Evolutionary conservation across 2,888 invertebrate genomes (phyloP).

Genomic region (Drosophila demipolita): DNA sequence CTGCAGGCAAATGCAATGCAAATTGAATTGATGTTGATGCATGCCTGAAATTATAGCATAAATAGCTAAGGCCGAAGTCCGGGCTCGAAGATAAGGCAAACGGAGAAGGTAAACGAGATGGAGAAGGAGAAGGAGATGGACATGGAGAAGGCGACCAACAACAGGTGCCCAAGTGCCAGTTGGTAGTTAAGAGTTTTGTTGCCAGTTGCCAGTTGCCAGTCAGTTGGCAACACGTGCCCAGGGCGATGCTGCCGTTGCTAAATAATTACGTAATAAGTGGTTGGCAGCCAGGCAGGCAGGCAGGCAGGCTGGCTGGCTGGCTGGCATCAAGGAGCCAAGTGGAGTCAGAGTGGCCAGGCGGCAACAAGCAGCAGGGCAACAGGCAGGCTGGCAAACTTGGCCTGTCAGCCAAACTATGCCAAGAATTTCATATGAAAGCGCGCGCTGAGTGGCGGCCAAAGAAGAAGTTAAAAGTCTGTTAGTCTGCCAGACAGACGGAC

Average conservation of each 20-base stretch:
- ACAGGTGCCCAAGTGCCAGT: conserved; percentile 75
- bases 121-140: not conserved
- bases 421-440: conserved; percentile 69
- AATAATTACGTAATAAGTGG: conserved; percentile 83
- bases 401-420: conserved; percentile 75
- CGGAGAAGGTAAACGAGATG: conserved; percentile 4
- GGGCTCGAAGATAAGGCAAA: conserved; percentile 1
- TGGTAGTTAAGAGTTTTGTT: conserved; percentile 52
- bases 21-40: conserved; percentile 80
- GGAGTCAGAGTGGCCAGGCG: conserved; percentile 17
- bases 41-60: conserved; percentile 78
- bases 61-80: conserved; percentile 48
- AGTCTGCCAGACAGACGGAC: conserved; percentile 36
- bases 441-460: conserved; percentile 47
- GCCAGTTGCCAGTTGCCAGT: conserved; percentile 50
- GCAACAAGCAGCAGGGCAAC: conserved; percentile 8
- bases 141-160: conserved; percentile 42
- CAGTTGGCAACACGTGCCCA: conserved; percentile 68
- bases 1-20: conserved; percentile 69
- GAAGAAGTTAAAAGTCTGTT: conserved; percentile 63
- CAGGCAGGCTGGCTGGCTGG: conserved; percentile 47
- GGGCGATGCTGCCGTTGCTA: conserved; percentile 75
- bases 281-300: conserved; percentile 61
- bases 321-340: conserved; percentile 40
- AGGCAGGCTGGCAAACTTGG: conserved; percentile 23